Evolutionary conservation across 2,888 invertebrate species (phyloP).

Genomic region (Timema cristinae): DNA sequence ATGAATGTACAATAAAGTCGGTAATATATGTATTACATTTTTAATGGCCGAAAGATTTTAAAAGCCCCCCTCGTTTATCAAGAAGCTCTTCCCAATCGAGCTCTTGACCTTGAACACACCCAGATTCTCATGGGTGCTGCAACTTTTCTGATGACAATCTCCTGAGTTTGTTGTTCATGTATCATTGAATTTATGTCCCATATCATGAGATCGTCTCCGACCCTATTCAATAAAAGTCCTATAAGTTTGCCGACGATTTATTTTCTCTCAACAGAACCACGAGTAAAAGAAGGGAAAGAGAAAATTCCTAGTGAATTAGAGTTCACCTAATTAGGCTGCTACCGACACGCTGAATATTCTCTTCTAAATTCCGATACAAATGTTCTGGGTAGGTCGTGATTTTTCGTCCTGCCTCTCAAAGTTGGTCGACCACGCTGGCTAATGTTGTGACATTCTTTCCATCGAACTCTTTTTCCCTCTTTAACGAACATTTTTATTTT

Average conservation of each 20-base stretch:
- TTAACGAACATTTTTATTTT: too few relatives aligned
- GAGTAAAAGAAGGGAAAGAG: background rate
- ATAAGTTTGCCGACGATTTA: constrained; percentile 13
- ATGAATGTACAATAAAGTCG: too few relatives aligned
- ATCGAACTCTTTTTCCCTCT: background rate
- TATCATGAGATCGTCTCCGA: background rate
- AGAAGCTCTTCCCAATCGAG: too few relatives aligned
- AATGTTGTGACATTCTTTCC: background rate
- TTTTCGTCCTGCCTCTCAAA: background rate
- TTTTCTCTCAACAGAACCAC: background rate
- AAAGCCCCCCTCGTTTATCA: too few relatives aligned
- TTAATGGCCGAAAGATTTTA: too few relatives aligned
- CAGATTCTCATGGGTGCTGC: too few relatives aligned
- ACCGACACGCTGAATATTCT: background rate
- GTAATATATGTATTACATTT: too few relatives aligned
- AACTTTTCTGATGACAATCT: constrained; percentile 9
- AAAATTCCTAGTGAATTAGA: constrained; percentile 11
- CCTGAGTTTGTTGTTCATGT: constrained; percentile 1
- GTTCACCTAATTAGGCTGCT: constrained; percentile 8
- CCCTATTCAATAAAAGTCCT: constrained; percentile 13
- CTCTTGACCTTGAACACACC: too few relatives aligned
- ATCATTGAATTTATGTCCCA: background rate
- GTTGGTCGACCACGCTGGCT: background rate
- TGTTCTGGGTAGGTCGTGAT: background rate
- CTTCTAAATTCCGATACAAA: too few relatives aligned